Evolutionary conservation across 2,797 vertebrate genomes (phyloP).

Genomic region (Astyanax mexicanus): DNA sequence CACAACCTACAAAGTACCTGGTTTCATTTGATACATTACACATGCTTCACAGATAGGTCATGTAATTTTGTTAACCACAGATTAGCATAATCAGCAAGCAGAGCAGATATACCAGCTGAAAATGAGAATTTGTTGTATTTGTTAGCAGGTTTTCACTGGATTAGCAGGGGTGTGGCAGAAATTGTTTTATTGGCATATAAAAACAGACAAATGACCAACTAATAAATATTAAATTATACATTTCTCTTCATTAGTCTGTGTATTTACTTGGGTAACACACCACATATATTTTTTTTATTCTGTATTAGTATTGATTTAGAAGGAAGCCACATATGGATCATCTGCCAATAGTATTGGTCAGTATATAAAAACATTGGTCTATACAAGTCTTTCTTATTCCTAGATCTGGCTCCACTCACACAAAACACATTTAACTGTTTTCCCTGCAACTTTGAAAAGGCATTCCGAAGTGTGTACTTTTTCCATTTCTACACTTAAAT

Average conservation of each 20-base stretch:
- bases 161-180: neutral
- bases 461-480: no score
- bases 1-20: neutral
- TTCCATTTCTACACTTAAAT: no score
- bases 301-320: neutral
- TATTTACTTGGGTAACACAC: neutral
- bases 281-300: neutral
- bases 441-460: no score
- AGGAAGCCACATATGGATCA: neutral
- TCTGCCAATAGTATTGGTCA: no score
- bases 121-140: neutral
- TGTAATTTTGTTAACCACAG: neutral
- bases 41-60: neutral
- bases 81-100: neutral
- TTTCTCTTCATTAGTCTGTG: neutral
- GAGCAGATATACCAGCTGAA: neutral
- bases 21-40: neutral
- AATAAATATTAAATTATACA: neutral
- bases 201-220: no score
- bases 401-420: no score
- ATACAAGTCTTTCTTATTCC: no score
- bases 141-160: neutral
- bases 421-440: no score
- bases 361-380: no score
- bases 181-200: neutral